Base-by-base conservation (phyloP, 1,140 invertebrate genomes). In the Danaus melanippus region DNA sequence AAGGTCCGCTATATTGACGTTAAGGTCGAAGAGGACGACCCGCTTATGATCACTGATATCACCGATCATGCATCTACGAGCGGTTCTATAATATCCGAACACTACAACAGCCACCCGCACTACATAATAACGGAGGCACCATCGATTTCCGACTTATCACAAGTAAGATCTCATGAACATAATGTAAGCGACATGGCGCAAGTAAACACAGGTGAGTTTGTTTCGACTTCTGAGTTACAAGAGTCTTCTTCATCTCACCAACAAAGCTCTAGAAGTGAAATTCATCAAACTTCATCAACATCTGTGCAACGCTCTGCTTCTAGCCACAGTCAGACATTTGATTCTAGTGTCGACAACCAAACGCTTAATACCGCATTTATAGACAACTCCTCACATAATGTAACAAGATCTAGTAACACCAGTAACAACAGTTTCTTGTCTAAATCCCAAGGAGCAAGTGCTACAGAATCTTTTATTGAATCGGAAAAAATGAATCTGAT, bases 101-200 rank as follows among this genome's bases (percentile, higher is more conserved):
- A 76, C 64, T 87, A 87, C 58, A 87, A 84, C 53, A 87, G 81
- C 62, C 87, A 88, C 60, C 87, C 87, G 41, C 81, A 87, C 65
- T 88, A 88, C 53, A 87, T 87, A 55, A 87, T 88, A 50, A 87
- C 87, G n/a, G 87, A 88, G 64, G 86, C 87, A 44, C 87, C 87
- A 8, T 88, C 87, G 6, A 76, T 86, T 12, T 66, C 75, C 17
- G 87, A 88, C 65, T 65, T 88, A 32, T 79, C 78, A 6, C 76
- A 84, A 56, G 71, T 60, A 46, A 72, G 74, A 65, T 66, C 77
- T 51, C 70, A 70, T 21, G 78, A 82, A 63, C 78, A 78, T 67
- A 64, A 85, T 21, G 73, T 87, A 44, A 83, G 74, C 47, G 87
- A 88, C 60, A 87, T 88, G 83, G 68, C 82, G 39, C 77, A 79